Conservation (phyloP, 2,797 vertebrate species). For the Malurus leucopterus region DNA sequence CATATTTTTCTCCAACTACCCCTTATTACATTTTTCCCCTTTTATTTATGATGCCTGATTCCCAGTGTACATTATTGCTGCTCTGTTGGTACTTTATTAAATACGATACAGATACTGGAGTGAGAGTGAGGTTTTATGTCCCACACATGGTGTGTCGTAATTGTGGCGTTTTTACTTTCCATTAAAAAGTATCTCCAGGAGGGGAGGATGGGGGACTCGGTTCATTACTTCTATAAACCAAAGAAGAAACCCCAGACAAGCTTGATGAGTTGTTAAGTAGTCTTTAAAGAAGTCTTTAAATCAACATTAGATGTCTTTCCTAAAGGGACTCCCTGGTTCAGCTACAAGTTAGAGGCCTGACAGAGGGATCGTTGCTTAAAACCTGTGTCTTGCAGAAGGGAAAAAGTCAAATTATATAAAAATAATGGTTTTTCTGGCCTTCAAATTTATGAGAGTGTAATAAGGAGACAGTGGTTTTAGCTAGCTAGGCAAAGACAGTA, state of each 20-base stretch:
- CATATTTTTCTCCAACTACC: slow-evolving; percentile 34
- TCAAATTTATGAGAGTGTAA: background rate
- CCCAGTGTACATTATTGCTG: slow-evolving; percentile 58
- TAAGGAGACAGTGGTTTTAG: background rate
- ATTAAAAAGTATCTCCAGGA: slow-evolving; percentile 63
- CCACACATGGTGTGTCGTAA: slow-evolving; percentile 68
- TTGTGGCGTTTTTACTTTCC: slow-evolving; percentile 73
- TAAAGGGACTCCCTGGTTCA: slow-evolving; percentile 12
- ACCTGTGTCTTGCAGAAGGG: background rate
- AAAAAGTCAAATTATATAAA: background rate
- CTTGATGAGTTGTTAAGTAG: slow-evolving; percentile 62
- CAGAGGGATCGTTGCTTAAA: background rate
- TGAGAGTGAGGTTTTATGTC: slow-evolving; percentile 61
- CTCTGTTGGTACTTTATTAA: slow-evolving; percentile 71
- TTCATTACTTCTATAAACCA: slow-evolving; percentile 64
- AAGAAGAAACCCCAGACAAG: slow-evolving; percentile 53
- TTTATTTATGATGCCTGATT: slow-evolving; percentile 56
- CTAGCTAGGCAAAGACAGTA: background rate
- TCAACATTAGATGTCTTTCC: slow-evolving; percentile 48
- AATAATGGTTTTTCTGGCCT: background rate
- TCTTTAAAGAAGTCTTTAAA: slow-evolving; percentile 62
- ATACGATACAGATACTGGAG: slow-evolving; percentile 51
- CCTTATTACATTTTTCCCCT: slow-evolving; percentile 55
- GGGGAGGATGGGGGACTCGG: slow-evolving; percentile 45
- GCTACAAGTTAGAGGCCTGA: background rate